These are phyloP conservation scores for Shinisaurus crocodilurus DNA, from an alignment of 2,113 vertebrate species.

Conservation along the genomic window DNA sequence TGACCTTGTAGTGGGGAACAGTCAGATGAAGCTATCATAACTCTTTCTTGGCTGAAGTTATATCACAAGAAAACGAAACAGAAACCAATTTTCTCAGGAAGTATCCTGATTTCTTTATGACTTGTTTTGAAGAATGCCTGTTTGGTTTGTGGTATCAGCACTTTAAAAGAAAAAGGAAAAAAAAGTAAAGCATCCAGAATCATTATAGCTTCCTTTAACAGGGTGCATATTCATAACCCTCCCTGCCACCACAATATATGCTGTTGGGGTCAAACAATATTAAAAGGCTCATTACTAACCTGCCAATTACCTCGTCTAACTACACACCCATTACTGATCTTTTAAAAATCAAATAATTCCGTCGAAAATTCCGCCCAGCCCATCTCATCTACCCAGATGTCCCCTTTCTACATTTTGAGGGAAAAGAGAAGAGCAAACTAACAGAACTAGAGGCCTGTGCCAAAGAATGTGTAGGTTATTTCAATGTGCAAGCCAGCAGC, in stretches of 20 bases:
- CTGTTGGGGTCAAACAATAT: neutral
- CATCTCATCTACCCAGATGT: neutral
- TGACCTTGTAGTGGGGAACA: neutral
- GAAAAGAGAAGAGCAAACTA: neutral
- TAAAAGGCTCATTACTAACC: neutral
- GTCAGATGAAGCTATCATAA: neutral
- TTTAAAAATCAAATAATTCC: neutral
- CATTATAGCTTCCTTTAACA: neutral
- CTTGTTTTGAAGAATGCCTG: neutral
- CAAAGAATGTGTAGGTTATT: neutral
- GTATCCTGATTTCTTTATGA: neutral
- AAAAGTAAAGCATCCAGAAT: neutral
- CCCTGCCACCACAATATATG: neutral
- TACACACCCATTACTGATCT: neutral
- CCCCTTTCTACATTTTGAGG: neutral
- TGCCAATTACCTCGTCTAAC: neutral
- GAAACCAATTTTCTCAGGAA: constrained; percentile 1
- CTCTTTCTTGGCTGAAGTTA: neutral
- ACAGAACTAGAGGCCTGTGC: neutral
- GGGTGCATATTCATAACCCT: neutral
- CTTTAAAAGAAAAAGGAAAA: too few relatives aligned
- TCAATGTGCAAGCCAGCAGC: neutral
- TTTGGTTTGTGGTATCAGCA: neutral
- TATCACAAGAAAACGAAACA: neutral
- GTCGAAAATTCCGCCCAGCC: neutral